Evolutionary conservation across 2,113 vertebrate genomes (phyloP).

Genomic region (Crocuta crocuta): DNA sequence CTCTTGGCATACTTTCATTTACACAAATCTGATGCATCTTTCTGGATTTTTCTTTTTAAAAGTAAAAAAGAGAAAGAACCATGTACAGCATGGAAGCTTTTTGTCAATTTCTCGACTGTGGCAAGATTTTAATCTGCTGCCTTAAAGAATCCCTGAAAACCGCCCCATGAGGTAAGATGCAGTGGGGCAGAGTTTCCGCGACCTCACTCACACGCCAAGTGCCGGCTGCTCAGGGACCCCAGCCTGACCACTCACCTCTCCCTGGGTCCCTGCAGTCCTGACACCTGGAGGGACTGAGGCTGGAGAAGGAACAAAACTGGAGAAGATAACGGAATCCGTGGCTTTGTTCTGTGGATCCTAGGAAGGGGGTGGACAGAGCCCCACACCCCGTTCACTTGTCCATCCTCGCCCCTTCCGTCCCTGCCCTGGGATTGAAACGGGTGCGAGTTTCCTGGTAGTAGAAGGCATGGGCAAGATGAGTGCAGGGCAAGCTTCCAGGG

Average conservation of each 20-base stretch:
- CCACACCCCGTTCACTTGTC: neutral
- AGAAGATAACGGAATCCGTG: slow-evolving; percentile 58
- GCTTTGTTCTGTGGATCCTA: slow-evolving; percentile 51
- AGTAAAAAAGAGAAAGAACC: slow-evolving; percentile 85
- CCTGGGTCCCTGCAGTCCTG: neutral
- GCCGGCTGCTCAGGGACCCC: neutral
- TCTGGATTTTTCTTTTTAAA: slow-evolving; percentile 81
- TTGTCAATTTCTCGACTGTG: slow-evolving; percentile 92
- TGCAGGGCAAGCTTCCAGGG: neutral
- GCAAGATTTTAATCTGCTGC: slow-evolving; percentile 94
- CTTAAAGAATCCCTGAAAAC: slow-evolving; percentile 97
- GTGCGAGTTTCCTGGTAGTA: neutral
- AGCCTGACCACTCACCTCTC: neutral
- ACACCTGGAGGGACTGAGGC: neutral
- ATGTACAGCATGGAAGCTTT: slow-evolving; percentile 94
- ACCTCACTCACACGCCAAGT: slow-evolving; percentile 65
- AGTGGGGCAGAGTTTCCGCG: slow-evolving; percentile 83
- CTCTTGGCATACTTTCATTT: slow-evolving; percentile 92
- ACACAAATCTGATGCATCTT: slow-evolving; percentile 92
- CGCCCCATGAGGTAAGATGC: slow-evolving; percentile 96
- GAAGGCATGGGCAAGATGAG: slow-evolving; percentile 39
- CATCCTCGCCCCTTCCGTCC: neutral
- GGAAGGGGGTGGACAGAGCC: neutral
- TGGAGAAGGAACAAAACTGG: slow-evolving; percentile 23
- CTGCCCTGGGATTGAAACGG: neutral